Evolutionary conservation across 1,140 invertebrate species (phyloP), one percentile per base, ranked within the genome.

Genomic region (Zaprionus gabonicus): DNA sequence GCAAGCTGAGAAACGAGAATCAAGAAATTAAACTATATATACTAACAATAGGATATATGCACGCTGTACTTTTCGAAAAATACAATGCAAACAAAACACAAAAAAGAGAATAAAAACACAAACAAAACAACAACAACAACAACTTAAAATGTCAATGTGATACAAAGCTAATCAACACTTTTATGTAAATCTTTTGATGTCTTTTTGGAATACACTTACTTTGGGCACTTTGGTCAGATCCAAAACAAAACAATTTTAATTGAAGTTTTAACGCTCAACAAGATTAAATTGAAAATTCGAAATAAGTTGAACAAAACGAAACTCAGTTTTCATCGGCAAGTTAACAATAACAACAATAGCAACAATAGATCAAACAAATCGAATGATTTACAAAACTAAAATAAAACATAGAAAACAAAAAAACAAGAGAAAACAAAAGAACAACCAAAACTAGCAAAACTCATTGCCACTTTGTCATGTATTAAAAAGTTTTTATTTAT

Each of bases 1-100:
- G 41, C 34, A 69, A 28, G 46, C 58, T 66, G 34, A 59, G 51
- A 81, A 81, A 41, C 64, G 44, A 57, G 75, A 62, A 76, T 28
- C 56, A 76, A 81, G 74, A 78, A 82, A 85, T 81, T 75, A 73
- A 76, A 76, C 71, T 81, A 81, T 72, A 53, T 76, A 55, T 55
- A 67, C 55, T 76, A 76, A 71, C 60, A 71, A 71, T 83, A 90
- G 78, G 85, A 81, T 77, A 88, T 76, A 78, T 88, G 84, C 84
- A 88, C 85, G 81, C 80, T 88, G 84, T 88, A 88, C 85, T 88
- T 82, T 88, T 88, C 78, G 81, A 80, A 77, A 81, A 79, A 72
- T 71, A 85, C 76, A 81, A 80, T 68, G 63, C 56, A 66, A 78
- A 84, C 59, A 57, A n/a, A 72, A 65, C 36, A 46, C 51, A 5